Conservation (phyloP, 2,797 vertebrate genomes). For the Peromyscus melanophrys region DNA sequence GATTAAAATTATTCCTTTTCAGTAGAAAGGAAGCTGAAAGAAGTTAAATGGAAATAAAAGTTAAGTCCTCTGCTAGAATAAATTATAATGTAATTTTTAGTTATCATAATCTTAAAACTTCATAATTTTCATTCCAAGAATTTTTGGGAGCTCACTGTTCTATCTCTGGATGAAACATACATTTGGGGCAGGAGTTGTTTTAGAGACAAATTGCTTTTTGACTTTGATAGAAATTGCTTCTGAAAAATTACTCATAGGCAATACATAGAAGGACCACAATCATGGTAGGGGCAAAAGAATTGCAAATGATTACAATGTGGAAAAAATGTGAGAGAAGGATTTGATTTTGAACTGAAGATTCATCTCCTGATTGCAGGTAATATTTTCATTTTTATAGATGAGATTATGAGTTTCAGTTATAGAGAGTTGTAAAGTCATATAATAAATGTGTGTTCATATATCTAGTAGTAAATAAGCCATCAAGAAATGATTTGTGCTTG, state of each 20-base stretch:
- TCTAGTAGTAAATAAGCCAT: neutral
- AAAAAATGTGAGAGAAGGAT: neutral
- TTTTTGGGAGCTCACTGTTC: neutral
- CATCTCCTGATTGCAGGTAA: neutral
- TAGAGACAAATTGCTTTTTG: neutral
- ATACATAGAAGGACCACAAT: neutral
- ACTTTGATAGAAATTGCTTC: neutral
- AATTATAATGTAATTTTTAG: neutral
- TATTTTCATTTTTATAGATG: neutral
- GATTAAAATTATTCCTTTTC: constrained; percentile 70
- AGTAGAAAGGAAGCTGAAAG: constrained; percentile 51
- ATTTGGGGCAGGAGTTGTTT: neutral
- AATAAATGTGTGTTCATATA: neutral
- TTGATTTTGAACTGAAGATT: neutral
- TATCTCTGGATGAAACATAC: neutral
- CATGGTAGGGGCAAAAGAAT: rapidly evolving
- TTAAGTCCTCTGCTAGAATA: neutral
- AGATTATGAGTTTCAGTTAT: neutral
- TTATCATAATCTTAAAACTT: neutral
- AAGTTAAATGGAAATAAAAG: constrained; percentile 31
- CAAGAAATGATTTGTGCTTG: neutral
- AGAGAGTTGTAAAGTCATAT: neutral
- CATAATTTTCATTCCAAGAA: neutral
- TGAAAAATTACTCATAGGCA: neutral
- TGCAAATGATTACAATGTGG: neutral